phyloP scores from a whole-genome alignment of 2,888 invertebrate species.

The Nemotelus nigrinus region DNA sequence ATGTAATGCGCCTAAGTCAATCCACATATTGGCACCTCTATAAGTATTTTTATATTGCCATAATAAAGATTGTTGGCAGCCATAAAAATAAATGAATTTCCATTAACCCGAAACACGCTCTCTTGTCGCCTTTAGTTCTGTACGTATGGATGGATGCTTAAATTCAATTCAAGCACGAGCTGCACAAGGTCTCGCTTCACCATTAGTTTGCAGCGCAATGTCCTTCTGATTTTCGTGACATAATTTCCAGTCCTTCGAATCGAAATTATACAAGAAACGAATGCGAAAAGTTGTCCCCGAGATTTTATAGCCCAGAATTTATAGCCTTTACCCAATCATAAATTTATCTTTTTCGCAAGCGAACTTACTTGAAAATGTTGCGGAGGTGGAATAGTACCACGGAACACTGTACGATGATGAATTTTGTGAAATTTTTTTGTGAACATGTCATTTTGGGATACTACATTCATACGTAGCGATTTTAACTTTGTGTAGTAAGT shows the following conservation, averaged over 20 bases:
- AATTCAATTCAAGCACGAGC: too few species aligned
- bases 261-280: constrained; percentile 32
- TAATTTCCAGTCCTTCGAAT: constrained; percentile 28
- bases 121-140: background rate
- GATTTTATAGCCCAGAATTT: constrained; percentile 32
- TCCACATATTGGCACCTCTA: constrained; percentile 37
- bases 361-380: background rate
- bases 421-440: too few species aligned
- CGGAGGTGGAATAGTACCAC: background rate
- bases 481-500: too few species aligned
- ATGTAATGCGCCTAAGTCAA: constrained; percentile 3
- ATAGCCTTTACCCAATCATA: constrained; percentile 28
- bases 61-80: constrained; percentile 20
- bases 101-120: constrained; percentile 28
- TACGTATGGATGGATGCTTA: background rate
- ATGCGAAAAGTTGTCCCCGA: constrained; percentile 26
- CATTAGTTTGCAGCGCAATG: constrained; percentile 4
- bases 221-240: constrained; percentile 30
- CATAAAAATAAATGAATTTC: constrained; percentile 45
- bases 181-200: background rate
- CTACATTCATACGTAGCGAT: too few species aligned
- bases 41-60: constrained; percentile 36
- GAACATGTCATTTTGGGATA: too few species aligned
- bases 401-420: too few species aligned
- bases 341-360: constrained; percentile 4